These are phyloP conservation scores for Botia almorhae DNA, from an alignment of 2,797 vertebrate species.

Conservation along the genomic window DNA sequence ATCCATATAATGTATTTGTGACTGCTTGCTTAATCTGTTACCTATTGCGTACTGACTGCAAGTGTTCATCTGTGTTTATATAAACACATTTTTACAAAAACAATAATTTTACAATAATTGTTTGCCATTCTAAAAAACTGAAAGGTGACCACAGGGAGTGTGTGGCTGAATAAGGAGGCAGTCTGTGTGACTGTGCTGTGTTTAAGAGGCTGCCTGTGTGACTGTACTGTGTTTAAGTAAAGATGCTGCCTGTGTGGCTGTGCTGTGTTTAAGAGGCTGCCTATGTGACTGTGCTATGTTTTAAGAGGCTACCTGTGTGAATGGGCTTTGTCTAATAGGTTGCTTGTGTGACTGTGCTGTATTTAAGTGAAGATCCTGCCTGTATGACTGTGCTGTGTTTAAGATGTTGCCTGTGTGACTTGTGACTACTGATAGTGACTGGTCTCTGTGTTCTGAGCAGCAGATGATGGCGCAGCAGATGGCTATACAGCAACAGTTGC, in stretches of 20 bases:
- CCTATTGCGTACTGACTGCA: no score
- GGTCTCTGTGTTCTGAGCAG: constrained; percentile 66
- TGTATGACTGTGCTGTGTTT: neutral
- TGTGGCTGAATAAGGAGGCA: no score
- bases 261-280: no score
- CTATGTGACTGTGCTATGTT: neutral
- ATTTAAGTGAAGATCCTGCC: neutral
- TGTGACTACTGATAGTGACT: constrained; percentile 1
- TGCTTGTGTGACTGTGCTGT: neutral
- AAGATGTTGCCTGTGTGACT: constrained; percentile 1
- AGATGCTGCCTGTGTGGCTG: neutral
- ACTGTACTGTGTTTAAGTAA: neutral
- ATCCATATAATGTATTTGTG: no score
- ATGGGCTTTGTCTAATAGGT: neutral
- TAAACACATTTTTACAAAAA: no score
- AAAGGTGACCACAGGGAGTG: no score
- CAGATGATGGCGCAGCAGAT: constrained; percentile 94
- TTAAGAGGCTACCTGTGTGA: constrained; percentile 9
- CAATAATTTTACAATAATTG: no score
- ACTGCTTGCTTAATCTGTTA: no score
- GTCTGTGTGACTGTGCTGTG: no score
- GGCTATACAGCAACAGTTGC: constrained; percentile 94
- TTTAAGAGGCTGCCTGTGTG: no score
- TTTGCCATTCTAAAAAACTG: no score
- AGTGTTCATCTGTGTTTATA: no score